Percentiles rank a stretch among this genome's conserved stretches.
These are phyloP conservation scores for Phyllotreta striolata DNA, from an alignment of 2,888 invertebrate species.

Conservation along the genomic window DNA sequence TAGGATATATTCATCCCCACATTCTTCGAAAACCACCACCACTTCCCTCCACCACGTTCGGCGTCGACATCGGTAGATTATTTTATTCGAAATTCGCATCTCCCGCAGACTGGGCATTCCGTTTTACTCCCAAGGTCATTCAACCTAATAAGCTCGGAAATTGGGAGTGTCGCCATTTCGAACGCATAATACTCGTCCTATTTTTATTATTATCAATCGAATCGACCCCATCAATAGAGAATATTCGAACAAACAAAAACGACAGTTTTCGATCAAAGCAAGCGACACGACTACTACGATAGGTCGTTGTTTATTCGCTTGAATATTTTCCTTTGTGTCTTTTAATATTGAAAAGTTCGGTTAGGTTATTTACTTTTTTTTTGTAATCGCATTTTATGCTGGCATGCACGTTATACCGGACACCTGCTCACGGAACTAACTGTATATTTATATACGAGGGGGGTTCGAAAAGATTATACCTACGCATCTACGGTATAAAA, in stretches of 20 bases:
- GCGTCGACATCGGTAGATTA: constrained; percentile 59
- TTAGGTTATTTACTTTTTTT: background rate
- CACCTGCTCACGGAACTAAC: constrained; percentile 7
- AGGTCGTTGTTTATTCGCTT: too few species aligned
- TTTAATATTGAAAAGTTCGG: too few species aligned
- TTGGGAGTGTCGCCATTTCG: constrained; percentile 28
- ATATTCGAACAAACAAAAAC: too few species aligned
- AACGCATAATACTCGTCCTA: background rate
- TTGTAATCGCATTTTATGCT: constrained; percentile 4
- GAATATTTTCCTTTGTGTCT: too few species aligned
- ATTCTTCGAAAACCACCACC: constrained; percentile 61
- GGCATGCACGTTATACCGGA: background rate
- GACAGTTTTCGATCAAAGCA: too few species aligned
- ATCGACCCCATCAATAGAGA: too few species aligned
- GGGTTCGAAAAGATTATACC: background rate
- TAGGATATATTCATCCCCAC: constrained; percentile 64
- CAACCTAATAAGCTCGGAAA: constrained; percentile 51
- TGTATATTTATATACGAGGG: background rate
- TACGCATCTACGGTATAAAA: too few species aligned
- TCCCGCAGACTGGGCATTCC: constrained; percentile 44
- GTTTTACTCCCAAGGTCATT: constrained; percentile 55
- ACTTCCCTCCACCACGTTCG: constrained; percentile 61
- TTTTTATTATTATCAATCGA: background rate
- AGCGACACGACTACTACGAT: too few species aligned
- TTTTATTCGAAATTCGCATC: constrained; percentile 48